phyloP scores from a whole-genome alignment of 2,888 invertebrate species.

The Acanthacorydalis orientalis region DNA sequence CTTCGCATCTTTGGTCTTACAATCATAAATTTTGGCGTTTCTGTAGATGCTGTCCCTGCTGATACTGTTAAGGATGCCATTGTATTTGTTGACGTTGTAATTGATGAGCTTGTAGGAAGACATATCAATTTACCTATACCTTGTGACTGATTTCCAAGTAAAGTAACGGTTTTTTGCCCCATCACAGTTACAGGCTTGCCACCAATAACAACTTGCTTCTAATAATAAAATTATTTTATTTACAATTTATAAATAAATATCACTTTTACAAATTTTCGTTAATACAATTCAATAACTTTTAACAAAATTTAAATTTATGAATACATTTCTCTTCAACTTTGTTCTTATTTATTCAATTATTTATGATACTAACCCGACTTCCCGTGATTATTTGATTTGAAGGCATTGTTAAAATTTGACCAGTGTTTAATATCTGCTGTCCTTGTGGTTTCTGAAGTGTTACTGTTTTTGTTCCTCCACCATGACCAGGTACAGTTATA shows the following conservation, averaged over 20 bases:
- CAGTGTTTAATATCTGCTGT: slow-evolving; percentile 22
- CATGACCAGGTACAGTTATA: slow-evolving; percentile 41
- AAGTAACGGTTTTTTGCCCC: slow-evolving; percentile 43
- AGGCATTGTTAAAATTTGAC: slow-evolving; percentile 23
- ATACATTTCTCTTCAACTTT: no score
- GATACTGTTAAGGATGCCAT: slow-evolving; percentile 18
- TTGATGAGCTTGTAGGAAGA: slow-evolving; percentile 15
- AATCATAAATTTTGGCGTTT: slow-evolving; percentile 27
- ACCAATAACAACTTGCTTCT: slow-evolving; percentile 46
- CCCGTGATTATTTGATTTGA: slow-evolving; percentile 21
- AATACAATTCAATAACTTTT: no score
- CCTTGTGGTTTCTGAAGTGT: slow-evolving; percentile 37
- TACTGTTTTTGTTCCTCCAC: slow-evolving; percentile 36
- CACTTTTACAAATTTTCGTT: neutral
- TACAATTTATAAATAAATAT: neutral
- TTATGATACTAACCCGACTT: slow-evolving; percentile 10
- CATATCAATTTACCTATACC: slow-evolving; percentile 22
- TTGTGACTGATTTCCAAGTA: slow-evolving; percentile 25
- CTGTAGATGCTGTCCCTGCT: slow-evolving; percentile 15
- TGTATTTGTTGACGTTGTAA: slow-evolving; percentile 4
- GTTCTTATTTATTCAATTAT: slow-evolving; percentile 9
- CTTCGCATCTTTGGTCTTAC: slow-evolving; percentile 35
- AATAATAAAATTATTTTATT: slow-evolving; percentile 10
- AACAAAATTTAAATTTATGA: no score
- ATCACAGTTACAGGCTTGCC: slow-evolving; percentile 58